Evolutionary conservation across 2,113 vertebrate genomes (phyloP).

Genomic region (Microcebus griseorufus): DNA sequence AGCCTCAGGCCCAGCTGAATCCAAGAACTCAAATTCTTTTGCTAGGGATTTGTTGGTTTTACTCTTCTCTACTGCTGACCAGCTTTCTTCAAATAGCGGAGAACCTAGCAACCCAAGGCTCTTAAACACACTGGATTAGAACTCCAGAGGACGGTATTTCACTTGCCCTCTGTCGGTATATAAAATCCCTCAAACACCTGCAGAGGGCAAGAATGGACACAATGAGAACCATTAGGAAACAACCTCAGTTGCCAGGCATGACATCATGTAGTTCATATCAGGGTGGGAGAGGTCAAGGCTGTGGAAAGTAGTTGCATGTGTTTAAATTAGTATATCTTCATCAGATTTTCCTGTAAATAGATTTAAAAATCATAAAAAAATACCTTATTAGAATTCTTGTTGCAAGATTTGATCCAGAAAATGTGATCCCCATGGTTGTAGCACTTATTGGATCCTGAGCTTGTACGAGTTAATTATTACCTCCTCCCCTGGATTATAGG

Average conservation of each 20-base stretch:
- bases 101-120: background rate
- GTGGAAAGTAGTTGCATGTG: background rate
- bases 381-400: background rate
- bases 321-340: background rate
- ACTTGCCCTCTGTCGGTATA: too few relatives aligned
- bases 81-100: background rate
- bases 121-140: background rate
- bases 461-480: background rate
- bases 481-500: background rate
- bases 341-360: background rate
- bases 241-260: fast-evolving
- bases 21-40: fast-evolving
- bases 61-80: background rate
- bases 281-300: fast-evolving
- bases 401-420: background rate
- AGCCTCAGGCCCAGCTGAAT: background rate
- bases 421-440: fast-evolving
- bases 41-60: background rate
- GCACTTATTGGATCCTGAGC: background rate
- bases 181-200: background rate
- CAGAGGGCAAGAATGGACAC: background rate
- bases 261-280: fast-evolving
- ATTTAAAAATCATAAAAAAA: background rate
- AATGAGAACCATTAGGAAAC: background rate
- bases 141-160: background rate